phyloP scores from a whole-genome alignment of 2,797 vertebrate species.

The Rhinogobio ventralis region DNA sequence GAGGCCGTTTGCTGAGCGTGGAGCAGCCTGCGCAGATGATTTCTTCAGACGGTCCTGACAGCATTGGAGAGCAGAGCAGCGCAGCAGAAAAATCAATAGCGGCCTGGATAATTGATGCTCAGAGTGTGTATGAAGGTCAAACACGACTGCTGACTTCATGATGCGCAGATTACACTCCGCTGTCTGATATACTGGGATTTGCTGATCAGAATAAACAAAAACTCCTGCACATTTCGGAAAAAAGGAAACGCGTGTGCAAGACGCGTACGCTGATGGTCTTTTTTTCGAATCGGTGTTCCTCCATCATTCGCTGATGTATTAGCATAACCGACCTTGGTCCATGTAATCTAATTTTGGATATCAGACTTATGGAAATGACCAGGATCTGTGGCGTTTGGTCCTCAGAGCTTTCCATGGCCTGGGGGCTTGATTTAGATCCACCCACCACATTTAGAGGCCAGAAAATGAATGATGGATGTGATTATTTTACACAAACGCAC shows the following conservation, averaged over 20 bases:
- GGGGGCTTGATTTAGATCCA: conserved; percentile 53
- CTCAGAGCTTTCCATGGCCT: conserved; percentile 39
- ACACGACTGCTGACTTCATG: conserved; percentile 48
- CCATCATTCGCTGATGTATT: conserved; percentile 8
- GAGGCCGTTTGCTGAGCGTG: conserved; percentile 5
- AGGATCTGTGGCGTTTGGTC: conserved; percentile 38
- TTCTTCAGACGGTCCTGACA: conserved; percentile 26
- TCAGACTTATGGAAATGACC: conserved; percentile 52
- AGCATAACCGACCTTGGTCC: conserved; percentile 6
- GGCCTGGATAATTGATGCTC: conserved; percentile 49
- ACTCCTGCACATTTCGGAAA: background rate
- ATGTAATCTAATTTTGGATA: conserved; percentile 41
- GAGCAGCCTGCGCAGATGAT: conserved; percentile 16
- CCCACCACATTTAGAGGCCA: conserved; percentile 48
- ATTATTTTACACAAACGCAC: conserved; percentile 40
- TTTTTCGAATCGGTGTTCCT: background rate
- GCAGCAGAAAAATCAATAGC: conserved; percentile 45
- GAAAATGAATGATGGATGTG: conserved; percentile 55
- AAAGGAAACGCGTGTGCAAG: background rate
- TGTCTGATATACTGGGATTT: conserved; percentile 37
- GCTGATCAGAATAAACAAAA: conserved; percentile 43
- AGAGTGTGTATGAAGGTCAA: conserved; percentile 49
- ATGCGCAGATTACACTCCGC: conserved; percentile 42
- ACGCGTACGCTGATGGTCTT: background rate
- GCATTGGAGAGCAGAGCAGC: conserved; percentile 23